Evolutionary conservation across 2,113 vertebrate genomes (phyloP), one percentile per base, ranked within the genome.

Genomic region (Erinaceus europaeus): DNA sequence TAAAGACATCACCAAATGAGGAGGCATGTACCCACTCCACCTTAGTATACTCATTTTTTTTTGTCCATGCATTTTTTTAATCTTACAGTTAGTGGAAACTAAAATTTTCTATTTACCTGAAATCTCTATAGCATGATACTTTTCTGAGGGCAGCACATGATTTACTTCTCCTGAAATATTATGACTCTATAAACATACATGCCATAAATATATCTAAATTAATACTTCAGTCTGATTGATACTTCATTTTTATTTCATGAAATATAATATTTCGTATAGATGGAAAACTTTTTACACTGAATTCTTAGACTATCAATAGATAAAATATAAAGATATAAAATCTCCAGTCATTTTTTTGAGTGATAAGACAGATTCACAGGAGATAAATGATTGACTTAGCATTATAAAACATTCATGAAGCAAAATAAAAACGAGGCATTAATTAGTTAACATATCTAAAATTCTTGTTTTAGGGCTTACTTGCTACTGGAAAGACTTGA

Each of bases 131-230:
- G 52, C 29, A 68, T 77, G 61, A 42, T 46, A 82, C 52, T 68
- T 78, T 17, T 77, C 53, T 61, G 46, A 93, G 50, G 6, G 86
- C 50, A 64, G 57, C 42, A 79, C 86, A 61, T 86, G 48, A 72
- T 65, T 78, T 53, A 90, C 29, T 83, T 89, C n/a, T 78, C 71
- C 21, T 85, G 62, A 67, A 57, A n/a, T n/a, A n/a, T n/a, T n/a
- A n/a, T n/a, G n/a, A n/a, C n/a, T n/a, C 69, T 84, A 72, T 20
- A 72, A 8, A 44, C 17, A 44, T 32, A 79, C 11, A 38, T 81
- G 72, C 32, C 76, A 48, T 68, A 78, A 78, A 78, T 38, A 11
- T 52, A 48, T 32, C n/a, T 23, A 78, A 83, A 83, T 65, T 78
- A 68, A 76, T 17, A 83, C 29, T 36, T 57, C 8, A 76, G 81